Percentiles rank a stretch among this genome's conserved stretches.
Conservation (phyloP, 2,888 invertebrate genomes). For the Pseudococcus longispinus region DNA sequence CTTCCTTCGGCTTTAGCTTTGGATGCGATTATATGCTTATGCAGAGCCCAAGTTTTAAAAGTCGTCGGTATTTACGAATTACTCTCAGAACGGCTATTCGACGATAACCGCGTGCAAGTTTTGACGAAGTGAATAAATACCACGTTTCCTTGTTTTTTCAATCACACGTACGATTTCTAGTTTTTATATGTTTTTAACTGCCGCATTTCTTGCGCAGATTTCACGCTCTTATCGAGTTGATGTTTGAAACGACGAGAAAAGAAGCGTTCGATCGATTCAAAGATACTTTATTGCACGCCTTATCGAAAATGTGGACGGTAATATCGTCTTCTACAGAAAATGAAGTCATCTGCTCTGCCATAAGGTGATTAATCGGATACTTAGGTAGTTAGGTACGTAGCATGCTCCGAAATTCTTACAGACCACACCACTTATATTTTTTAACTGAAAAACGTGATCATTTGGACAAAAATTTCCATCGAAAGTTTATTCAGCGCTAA, state of each 20-base stretch:
- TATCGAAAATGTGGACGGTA: not conserved
- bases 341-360: not conserved
- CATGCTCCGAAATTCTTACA: too few species aligned
- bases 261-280: not conserved
- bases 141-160: not conserved
- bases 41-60: slow-evolving; percentile 7
- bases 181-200: not conserved
- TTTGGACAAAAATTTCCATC: too few species aligned
- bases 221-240: not conserved
- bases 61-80: slow-evolving; percentile 2
- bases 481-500: too few species aligned
- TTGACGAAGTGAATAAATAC: slow-evolving; percentile 14
- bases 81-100: slow-evolving; percentile 23
- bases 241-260: slow-evolving; percentile 5
- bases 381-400: too few species aligned
- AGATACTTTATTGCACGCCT: not conserved
- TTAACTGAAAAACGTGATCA: too few species aligned
- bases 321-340: not conserved
- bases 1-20: slow-evolving; percentile 29
- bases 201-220: too few species aligned
- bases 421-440: too few species aligned
- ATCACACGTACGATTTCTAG: not conserved
- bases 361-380: not conserved
- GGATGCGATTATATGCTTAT: slow-evolving; percentile 23
- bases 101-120: slow-evolving; percentile 23